A percentile compares a stretch with the other conserved stretches of the same genome.
phyloP scores from a whole-genome alignment of 1,140 invertebrate species.

The Drosophila tropicalis region DNA sequence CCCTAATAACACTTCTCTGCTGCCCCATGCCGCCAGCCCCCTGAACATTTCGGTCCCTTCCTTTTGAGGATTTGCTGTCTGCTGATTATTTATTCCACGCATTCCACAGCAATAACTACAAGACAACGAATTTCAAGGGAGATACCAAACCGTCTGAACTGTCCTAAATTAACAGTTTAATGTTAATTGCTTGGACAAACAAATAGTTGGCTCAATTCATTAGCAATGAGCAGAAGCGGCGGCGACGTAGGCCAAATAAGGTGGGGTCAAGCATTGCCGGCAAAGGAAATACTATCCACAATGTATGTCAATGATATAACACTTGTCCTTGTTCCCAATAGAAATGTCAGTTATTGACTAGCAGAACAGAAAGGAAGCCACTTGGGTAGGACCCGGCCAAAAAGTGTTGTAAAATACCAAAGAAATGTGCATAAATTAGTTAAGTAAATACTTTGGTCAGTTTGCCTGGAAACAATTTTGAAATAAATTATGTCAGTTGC shows the following conservation, averaged over 20 bases:
- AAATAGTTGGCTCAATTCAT: conserved; percentile 68
- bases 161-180: conserved; percentile 73
- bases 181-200: conserved; percentile 71
- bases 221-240: conserved; percentile 42
- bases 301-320: conserved; percentile 62
- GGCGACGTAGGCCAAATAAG: not conserved
- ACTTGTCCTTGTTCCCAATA: conserved; percentile 6
- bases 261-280: conserved; percentile 13
- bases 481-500: conserved; percentile 69
- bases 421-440: conserved; percentile 71
- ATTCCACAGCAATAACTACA: conserved; percentile 50
- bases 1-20: conserved; percentile 9
- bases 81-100: conserved; percentile 35
- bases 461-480: conserved; percentile 65
- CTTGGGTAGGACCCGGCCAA: not conserved
- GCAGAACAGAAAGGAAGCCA: not conserved
- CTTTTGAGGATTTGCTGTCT: not conserved
- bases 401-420: conserved; percentile 8
- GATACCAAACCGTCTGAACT: conserved; percentile 42
- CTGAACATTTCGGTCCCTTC: not conserved
- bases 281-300: conserved; percentile 44
- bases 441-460: conserved; percentile 69
- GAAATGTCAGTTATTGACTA: not conserved
- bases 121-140: conserved; percentile 25
- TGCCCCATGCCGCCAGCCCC: not conserved